phyloP scores from a whole-genome alignment of 2,888 invertebrate genomes.

The Corbicula japonica region DNA sequence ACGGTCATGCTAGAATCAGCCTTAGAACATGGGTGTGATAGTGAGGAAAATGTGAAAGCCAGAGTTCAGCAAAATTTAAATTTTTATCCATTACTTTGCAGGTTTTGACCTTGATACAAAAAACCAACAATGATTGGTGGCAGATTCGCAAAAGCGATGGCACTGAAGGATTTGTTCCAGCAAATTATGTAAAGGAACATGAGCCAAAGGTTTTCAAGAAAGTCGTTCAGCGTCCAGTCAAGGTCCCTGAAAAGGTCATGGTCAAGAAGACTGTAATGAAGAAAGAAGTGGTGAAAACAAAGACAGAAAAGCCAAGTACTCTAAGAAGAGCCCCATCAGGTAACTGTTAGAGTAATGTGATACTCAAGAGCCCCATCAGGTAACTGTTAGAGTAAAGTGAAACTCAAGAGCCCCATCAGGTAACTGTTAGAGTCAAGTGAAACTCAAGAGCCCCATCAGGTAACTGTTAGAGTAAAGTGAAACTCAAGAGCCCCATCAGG shows the following conservation, averaged over 20 bases:
- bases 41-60: no score
- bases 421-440: no score
- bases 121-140: slow-evolving; percentile 99
- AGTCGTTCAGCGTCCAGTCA: slow-evolving; percentile 92
- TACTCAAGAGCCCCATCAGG: no score
- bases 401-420: no score
- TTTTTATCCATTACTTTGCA: no score
- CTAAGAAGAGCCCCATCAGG: slow-evolving; percentile 85
- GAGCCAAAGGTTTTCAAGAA: slow-evolving; percentile 91
- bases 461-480: no score
- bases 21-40: no score
- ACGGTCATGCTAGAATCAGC: no score
- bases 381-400: no score
- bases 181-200: slow-evolving; percentile 97
- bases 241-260: slow-evolving; percentile 93
- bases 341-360: slow-evolving; percentile 63
- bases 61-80: no score
- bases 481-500: no score
- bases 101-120: slow-evolving; percentile 96
- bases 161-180: slow-evolving; percentile 98
- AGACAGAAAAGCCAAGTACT: slow-evolving; percentile 82
- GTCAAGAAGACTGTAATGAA: slow-evolving; percentile 92
- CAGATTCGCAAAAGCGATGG: slow-evolving; percentile 97
- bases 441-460: no score
- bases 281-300: slow-evolving; percentile 91